phyloP scores from a whole-genome alignment of 2,888 invertebrate genomes.

The Charanyca ferruginea region DNA sequence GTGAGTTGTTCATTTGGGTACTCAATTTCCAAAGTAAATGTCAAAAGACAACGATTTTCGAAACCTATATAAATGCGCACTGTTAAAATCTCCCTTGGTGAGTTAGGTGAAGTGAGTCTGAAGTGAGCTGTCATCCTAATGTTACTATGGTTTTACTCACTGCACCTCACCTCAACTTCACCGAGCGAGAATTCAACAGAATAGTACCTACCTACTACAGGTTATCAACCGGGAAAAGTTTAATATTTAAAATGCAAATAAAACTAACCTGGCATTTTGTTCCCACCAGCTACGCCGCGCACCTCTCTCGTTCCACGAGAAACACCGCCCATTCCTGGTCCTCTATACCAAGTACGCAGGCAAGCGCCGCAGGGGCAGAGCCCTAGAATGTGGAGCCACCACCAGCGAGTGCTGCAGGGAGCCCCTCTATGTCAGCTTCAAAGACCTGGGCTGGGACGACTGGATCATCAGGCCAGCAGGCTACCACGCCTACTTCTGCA shows the following conservation, averaged over 20 bases:
- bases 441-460: conserved; percentile 96
- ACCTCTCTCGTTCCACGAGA: conserved; percentile 93
- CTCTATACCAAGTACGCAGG: conserved; percentile 94
- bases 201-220: no score
- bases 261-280: conserved; percentile 8
- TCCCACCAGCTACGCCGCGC: conserved; percentile 90
- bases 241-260: background rate
- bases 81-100: no score
- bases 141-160: no score
- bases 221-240: no score
- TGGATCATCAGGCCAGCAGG: conserved; percentile 96
- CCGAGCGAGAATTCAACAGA: no score
- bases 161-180: no score
- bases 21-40: no score
- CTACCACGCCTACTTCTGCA: conserved; percentile 97
- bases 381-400: conserved; percentile 92
- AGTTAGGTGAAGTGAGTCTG: no score
- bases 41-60: no score
- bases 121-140: no score
- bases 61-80: no score
- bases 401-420: conserved; percentile 96
- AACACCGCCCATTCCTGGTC: conserved; percentile 94
- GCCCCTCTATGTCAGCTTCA: conserved; percentile 95
- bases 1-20: no score
- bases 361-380: conserved; percentile 92